Base-by-base conservation (phyloP, 2,797 vertebrate species). In the Dryobates pubescens region DNA sequence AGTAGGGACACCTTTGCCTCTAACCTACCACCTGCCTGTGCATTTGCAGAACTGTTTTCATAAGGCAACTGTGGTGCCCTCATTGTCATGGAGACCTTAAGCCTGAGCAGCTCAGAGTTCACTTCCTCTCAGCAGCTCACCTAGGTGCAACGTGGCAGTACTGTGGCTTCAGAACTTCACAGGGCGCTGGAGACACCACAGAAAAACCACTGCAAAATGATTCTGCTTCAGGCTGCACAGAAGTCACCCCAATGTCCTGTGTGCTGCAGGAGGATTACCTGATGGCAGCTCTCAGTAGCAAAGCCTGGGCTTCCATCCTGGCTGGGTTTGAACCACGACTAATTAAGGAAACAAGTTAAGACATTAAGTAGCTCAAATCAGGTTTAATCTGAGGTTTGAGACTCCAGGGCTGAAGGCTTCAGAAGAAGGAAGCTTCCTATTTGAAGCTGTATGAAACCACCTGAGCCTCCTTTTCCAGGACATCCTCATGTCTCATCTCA, bases 11-110 rank as follows among this genome's bases (percentile, higher is more conserved):
- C 34, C 53, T 62, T 56, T 70, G 64, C 63, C 69, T 67, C 36
- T 12, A 30, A 22, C 23, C 3, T 9, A 26, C 4, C 12, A 1
- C 20, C 18, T 29, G 26, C 15, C 29, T n/a, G 13, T 7, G 3
- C 6, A 36, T 20, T 24, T 72, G 65, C 53, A 92, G 67, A 72
- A 38, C 2, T 61, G 59, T 32, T 87, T 76, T 70, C 27, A 11
- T 7, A 67, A 67, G 47, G 64, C 34, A 64, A 36, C 72, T 83
- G 54, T 27, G 56, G 68, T 32, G 51, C 45, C 68, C 71, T 38
- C 32, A 63, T 68, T 75, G n/a, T 53, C 76, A 75, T 5, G 23
- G 1, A 47, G 49, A 30, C 62, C 43, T 56, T 77, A 17, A 59
- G 49, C 22, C 5, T 45, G 23, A 74, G 57, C n/a, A 71, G 77